Base-by-base conservation (phyloP, 2,888 invertebrate species). In the Conistra vaccinii region DNA sequence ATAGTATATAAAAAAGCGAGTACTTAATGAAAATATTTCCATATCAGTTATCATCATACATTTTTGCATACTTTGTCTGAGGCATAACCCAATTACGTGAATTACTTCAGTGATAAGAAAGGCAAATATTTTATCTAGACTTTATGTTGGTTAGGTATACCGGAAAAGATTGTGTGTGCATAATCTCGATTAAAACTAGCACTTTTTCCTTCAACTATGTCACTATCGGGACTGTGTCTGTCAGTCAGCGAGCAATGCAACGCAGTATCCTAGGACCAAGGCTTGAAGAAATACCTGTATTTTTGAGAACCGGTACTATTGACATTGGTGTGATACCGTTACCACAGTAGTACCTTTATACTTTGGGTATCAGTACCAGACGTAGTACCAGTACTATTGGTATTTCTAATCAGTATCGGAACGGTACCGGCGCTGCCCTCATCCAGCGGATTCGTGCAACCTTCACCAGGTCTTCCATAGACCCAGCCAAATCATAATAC, bases 1-100 rank as follows among this genome's bases (percentile, higher is more conserved):
- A 42, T 29, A 71, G 29, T 23, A 72, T n/a, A 6, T 23, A 72
- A 32, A 6, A 45, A 26, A 53, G 7, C n/a, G 4, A 23, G 4
- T 17, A 12, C 23, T 17, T n/a, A 61, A 74, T 42, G 14, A 65
- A n/a, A 62, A 55, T 23, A 42, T 7, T 53, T 2, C 0, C 39
- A 66, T 69, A 83, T 68, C 74, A 32, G 42, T 66, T 61, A 69
- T 0, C n/a, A 32, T 20, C 29, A 58, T 10, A 48, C 32, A 57
- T 83, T 69, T 80, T 68, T 83, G 65, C 57, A 79, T 58, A 17
- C 14, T 23, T 72, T 74, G 65, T 58, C 39, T 45, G 1, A 48
- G 0, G n/a, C 5, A 2, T 61, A 81, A 58, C 83, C 83, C 12
- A 39, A 71, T 74, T 79, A 66, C 26, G 20, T 66, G 57, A 32